phyloP scores from a whole-genome alignment of 2,797 vertebrate species.

The Poeciliopsis turneri region DNA sequence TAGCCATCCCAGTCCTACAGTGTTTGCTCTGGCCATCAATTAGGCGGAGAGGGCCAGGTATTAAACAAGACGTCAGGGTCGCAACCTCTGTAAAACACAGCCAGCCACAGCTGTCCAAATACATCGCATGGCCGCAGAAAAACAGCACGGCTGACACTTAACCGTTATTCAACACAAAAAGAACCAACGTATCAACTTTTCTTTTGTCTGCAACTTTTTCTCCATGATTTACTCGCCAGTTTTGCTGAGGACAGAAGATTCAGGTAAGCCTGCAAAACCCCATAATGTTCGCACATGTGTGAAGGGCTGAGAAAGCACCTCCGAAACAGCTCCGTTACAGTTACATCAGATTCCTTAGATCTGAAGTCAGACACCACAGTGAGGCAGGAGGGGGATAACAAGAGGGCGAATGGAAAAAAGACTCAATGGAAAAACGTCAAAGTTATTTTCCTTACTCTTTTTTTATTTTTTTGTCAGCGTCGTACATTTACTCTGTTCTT shows the following conservation, averaged over 20 bases:
- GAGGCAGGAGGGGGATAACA: slow-evolving; percentile 38
- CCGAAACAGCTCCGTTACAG: slow-evolving; percentile 54
- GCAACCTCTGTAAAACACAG: slow-evolving; percentile 74
- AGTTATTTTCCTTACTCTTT: slow-evolving; percentile 39
- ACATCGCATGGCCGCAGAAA: slow-evolving; percentile 53
- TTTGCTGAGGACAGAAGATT: slow-evolving; percentile 7
- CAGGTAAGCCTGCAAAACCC: slow-evolving; percentile 40
- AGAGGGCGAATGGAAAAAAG: slow-evolving; percentile 63
- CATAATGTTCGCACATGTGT: slow-evolving; percentile 22
- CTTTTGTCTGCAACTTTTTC: slow-evolving; percentile 13
- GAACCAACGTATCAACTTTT: slow-evolving; percentile 5
- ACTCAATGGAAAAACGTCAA: slow-evolving; percentile 71
- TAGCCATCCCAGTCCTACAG: slow-evolving; percentile 44
- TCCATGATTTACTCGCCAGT: neutral
- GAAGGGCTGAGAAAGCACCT: slow-evolving; percentile 49
- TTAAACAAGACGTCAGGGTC: slow-evolving; percentile 79
- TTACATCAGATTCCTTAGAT: slow-evolving; percentile 69
- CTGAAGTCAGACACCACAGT: slow-evolving; percentile 64
- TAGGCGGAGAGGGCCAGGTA: slow-evolving; percentile 68
- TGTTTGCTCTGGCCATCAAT: slow-evolving; percentile 79
- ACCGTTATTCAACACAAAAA: slow-evolving; percentile 15
- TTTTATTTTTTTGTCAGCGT: slow-evolving; percentile 4
- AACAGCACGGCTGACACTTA: slow-evolving; percentile 22
- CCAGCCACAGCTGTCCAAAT: slow-evolving; percentile 82
- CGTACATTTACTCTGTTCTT: slow-evolving; percentile 5